phyloP scores from a whole-genome alignment of 2,797 vertebrate genomes.

The Cyclopterus lumpus region DNA sequence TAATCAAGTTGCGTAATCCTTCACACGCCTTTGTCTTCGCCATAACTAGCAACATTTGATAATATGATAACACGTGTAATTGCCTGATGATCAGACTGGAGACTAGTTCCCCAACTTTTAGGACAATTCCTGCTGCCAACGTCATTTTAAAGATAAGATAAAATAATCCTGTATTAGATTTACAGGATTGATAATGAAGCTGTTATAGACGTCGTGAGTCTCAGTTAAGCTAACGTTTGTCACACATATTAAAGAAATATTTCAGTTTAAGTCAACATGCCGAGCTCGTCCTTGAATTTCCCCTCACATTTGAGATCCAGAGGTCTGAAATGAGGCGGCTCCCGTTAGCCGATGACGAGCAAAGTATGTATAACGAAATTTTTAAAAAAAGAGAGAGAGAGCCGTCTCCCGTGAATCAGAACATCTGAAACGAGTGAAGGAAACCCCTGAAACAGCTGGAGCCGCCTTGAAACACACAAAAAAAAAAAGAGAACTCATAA shows the following conservation, averaged over 20 bases:
- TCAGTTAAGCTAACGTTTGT: background rate
- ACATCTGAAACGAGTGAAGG: background rate
- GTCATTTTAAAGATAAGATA: background rate
- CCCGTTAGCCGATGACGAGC: background rate
- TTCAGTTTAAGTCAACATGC: background rate
- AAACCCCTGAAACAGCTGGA: slow-evolving; percentile 1
- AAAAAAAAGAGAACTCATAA: slow-evolving; percentile 6
- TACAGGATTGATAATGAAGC: background rate
- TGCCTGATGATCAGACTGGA: background rate
- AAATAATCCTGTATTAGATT: too few relatives aligned
- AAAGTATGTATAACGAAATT: too few relatives aligned
- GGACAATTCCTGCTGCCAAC: background rate
- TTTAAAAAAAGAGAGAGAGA: background rate
- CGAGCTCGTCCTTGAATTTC: background rate
- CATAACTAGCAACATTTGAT: background rate
- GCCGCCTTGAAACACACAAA: background rate
- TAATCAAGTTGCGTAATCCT: background rate
- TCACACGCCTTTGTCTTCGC: background rate
- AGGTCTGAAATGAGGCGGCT: background rate
- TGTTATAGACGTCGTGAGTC: background rate
- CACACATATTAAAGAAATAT: background rate
- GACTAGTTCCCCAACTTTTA: background rate
- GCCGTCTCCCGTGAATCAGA: background rate
- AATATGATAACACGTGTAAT: background rate
- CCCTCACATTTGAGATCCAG: background rate